Percentiles rank a stretch among this genome's conserved stretches.
Conservation (phyloP, 2,113 vertebrate genomes). For the Notothenia rossii region DNA sequence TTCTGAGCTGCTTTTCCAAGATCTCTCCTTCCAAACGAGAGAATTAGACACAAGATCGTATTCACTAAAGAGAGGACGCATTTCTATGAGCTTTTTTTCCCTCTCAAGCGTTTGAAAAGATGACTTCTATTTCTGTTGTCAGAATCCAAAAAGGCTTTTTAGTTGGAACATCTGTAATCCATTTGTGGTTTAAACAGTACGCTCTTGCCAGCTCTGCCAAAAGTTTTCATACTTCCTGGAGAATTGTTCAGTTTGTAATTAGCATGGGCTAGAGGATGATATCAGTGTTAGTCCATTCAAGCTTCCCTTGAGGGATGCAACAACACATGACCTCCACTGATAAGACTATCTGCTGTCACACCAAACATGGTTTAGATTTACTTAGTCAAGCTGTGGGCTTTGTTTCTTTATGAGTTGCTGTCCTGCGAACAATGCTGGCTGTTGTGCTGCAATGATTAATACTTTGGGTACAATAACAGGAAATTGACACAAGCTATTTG, state of each 20-base stretch:
- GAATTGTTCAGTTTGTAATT: conserved; percentile 73
- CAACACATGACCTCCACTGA: conserved; percentile 55
- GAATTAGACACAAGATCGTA: conserved; percentile 65
- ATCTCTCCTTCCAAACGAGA: conserved; percentile 60
- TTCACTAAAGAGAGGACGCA: conserved; percentile 54
- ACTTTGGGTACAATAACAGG: conserved; percentile 70
- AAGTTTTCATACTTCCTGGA: conserved; percentile 73
- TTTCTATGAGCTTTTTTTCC: conserved; percentile 43
- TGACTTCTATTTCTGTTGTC: conserved; percentile 71
- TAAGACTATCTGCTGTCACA: conserved; percentile 62
- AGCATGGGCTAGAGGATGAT: conserved; percentile 62
- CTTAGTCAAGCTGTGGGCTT: conserved; percentile 53
- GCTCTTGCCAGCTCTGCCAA: conserved; percentile 66
- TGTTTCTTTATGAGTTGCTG: conserved; percentile 64
- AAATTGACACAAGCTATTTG: conserved; percentile 67
- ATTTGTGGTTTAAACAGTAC: conserved; percentile 72
- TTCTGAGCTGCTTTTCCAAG: conserved; percentile 51
- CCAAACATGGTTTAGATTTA: conserved; percentile 58
- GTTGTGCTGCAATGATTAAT: conserved; percentile 65
- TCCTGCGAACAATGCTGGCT: conserved; percentile 61
- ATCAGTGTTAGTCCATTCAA: conserved; percentile 58
- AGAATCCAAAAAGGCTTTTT: conserved; percentile 73
- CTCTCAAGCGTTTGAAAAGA: conserved; percentile 44
- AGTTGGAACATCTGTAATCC: conserved; percentile 77
- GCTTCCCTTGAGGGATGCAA: conserved; percentile 49